These are phyloP conservation scores for Anneissia japonica DNA, from an alignment of 35 echinoderm and acorn worm genomes.

Conservation along the genomic window DNA sequence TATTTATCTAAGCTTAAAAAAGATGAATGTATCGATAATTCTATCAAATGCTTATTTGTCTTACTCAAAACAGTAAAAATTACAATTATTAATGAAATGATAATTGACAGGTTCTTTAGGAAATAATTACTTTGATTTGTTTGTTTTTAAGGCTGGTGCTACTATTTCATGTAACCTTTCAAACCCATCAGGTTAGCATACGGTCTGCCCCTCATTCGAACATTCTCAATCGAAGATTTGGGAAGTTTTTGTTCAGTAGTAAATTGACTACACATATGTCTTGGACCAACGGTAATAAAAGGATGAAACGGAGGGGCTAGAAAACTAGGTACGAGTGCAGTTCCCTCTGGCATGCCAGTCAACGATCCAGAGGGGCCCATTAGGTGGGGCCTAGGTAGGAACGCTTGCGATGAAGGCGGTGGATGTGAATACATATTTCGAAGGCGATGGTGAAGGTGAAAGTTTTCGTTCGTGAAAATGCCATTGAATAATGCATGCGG, in stretches of 20 bases:
- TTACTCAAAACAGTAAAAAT: too few relatives aligned
- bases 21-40: too few relatives aligned
- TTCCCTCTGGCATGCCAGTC: neutral
- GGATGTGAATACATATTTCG: neutral
- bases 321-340: neutral
- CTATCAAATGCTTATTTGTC: too few relatives aligned
- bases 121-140: too few relatives aligned
- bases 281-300: neutral
- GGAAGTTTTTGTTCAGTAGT: neutral
- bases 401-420: neutral
- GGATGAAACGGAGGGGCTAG: neutral
- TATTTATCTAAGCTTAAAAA: too few relatives aligned
- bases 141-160: neutral
- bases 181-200: neutral
- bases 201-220: neutral
- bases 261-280: neutral
- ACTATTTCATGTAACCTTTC: neutral
- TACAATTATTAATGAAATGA: too few relatives aligned
- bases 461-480: neutral
- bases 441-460: neutral
- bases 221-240: neutral
- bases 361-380: neutral
- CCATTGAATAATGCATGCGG: neutral
- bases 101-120: too few relatives aligned
- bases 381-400: neutral